Evolutionary conservation across 2,888 invertebrate genomes (phyloP).

Genomic region (Acheta domesticus): DNA sequence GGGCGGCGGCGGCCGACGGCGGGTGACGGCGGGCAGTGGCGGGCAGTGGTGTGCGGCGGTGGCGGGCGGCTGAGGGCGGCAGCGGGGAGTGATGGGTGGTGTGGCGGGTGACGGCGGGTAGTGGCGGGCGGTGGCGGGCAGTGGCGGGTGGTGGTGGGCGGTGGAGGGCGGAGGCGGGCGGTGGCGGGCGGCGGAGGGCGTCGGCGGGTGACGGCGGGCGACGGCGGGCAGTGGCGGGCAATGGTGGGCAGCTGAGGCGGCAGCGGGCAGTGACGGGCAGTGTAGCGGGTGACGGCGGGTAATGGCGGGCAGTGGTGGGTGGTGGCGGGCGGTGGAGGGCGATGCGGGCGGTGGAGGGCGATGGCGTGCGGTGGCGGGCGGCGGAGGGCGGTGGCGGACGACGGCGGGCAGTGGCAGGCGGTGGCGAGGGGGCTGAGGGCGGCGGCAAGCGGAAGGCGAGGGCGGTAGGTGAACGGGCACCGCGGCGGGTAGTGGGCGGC

Average conservation of each 20-base stretch:
- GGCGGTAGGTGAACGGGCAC: no score
- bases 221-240: background rate
- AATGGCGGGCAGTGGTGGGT: background rate
- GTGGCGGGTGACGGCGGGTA: no score
- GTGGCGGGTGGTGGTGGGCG: background rate
- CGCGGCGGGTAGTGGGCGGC: no score
- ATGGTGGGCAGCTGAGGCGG: background rate
- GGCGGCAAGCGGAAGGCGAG: no score
- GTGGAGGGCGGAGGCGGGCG: background rate
- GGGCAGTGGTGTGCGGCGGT: no score
- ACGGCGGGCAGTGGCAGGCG: background rate
- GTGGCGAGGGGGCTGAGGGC: no score
- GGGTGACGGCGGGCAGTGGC: no score
- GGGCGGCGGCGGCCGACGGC: no score
- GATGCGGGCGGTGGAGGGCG: background rate
- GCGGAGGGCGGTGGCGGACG: background rate
- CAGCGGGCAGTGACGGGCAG: background rate
- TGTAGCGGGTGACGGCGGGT: background rate
- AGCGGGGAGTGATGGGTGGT: no score
- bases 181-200: background rate
- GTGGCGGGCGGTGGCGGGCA: background rate
- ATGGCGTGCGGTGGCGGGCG: background rate
- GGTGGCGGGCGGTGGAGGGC: background rate
- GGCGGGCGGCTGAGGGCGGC: no score
- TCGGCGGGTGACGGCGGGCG: background rate